A percentile compares a stretch with the other conserved stretches of the same genome.
Evolutionary conservation across 2,797 vertebrate genomes (phyloP).

Genomic region (Darevskia nairensis): DNA sequence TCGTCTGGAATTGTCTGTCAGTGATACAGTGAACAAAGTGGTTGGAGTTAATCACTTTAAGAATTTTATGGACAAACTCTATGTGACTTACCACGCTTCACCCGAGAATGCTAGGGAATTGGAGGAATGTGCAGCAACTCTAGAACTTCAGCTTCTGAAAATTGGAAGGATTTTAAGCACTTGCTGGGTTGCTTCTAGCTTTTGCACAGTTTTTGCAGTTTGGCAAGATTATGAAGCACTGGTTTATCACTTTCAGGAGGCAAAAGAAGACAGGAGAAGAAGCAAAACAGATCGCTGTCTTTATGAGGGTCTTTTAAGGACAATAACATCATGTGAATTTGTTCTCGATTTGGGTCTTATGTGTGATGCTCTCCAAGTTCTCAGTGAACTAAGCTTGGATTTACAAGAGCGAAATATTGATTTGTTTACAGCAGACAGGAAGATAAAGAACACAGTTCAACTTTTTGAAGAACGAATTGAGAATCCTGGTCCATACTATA

Average conservation of each 20-base stretch:
- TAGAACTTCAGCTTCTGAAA: background rate
- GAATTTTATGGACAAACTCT: background rate
- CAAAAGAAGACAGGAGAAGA: background rate
- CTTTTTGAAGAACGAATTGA: background rate
- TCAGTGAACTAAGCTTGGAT: background rate
- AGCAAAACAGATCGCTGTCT: background rate
- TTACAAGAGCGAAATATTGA: background rate
- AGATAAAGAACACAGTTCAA: background rate
- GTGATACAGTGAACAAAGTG: background rate
- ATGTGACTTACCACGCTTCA: background rate
- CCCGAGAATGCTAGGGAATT: background rate
- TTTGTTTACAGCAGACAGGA: background rate
- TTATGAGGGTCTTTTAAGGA: background rate
- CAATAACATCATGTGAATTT: background rate
- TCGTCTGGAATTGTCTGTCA: background rate
- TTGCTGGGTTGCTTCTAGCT: background rate
- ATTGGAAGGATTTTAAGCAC: slow-evolving; percentile 3
- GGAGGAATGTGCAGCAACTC: background rate
- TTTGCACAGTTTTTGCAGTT: background rate
- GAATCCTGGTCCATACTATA: background rate
- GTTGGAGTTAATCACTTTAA: background rate
- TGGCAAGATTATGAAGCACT: slow-evolving; percentile 9
- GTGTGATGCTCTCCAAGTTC: background rate
- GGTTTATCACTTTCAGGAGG: background rate
- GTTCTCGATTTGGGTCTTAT: background rate